Evolutionary conservation across 1,140 invertebrate genomes (phyloP).

Genomic region (Sinella curviseta): DNA sequence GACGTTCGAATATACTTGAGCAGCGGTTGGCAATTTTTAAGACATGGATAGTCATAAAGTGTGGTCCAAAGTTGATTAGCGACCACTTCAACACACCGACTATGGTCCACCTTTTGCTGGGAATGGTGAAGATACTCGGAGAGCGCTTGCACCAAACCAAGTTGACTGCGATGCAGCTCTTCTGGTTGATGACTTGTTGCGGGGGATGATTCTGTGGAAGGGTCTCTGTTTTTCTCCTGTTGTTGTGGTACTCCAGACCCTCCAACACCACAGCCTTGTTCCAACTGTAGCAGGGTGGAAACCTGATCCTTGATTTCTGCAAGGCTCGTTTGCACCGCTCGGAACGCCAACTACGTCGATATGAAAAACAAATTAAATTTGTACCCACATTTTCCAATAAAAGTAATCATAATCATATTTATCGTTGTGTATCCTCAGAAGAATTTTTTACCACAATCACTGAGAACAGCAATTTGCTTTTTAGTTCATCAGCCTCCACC

Average conservation of each 20-base stretch:
- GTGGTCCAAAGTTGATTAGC: constrained; percentile 68
- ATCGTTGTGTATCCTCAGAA: not conserved
- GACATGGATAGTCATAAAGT: constrained; percentile 72
- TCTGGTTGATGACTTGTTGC: not conserved
- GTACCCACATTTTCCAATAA: constrained; percentile 9
- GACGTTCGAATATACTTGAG: constrained; percentile 66
- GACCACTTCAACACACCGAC: constrained; percentile 63
- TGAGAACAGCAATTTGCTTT: constrained; percentile 90
- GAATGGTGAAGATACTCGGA: constrained; percentile 59
- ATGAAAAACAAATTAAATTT: constrained; percentile 46
- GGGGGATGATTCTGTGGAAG: constrained; percentile 44
- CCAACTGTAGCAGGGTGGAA: constrained; percentile 59
- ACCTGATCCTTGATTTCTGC: constrained; percentile 59
- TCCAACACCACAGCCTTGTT: no score
- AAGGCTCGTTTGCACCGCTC: constrained; percentile 60
- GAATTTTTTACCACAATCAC: constrained; percentile 83
- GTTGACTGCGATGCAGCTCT: constrained; percentile 11
- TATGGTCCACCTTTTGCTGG: constrained; percentile 61
- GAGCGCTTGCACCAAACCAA: constrained; percentile 58
- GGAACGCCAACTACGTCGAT: constrained; percentile 61
- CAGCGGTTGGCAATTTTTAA: constrained; percentile 65
- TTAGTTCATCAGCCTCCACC: constrained; percentile 77
- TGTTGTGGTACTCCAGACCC: not conserved
- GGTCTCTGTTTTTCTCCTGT: constrained; percentile 14
- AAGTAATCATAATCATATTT: constrained; percentile 14